A percentile compares a stretch with the other conserved stretches of the same genome.
These are phyloP conservation scores for Philotrypesis tridentata DNA, from an alignment of 1,140 invertebrate species.

Conservation along the genomic window DNA sequence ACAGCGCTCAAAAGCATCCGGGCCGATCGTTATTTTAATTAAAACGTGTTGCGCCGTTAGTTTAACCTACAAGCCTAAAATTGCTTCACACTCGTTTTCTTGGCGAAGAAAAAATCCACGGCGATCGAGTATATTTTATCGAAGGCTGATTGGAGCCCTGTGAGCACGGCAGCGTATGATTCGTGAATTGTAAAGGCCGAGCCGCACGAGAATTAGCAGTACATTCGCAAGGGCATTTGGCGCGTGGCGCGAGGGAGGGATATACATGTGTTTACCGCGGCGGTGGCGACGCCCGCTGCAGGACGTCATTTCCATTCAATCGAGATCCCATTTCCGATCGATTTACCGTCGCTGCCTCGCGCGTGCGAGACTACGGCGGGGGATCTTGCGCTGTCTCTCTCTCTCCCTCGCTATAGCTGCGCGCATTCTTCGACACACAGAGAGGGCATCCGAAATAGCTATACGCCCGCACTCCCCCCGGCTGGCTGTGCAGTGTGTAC, in stretches of 20 bases:
- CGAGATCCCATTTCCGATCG: conserved; percentile 64
- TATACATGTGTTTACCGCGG: conserved; percentile 58
- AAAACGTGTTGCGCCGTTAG: no score
- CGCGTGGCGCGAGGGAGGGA: conserved; percentile 40
- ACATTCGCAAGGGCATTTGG: conserved; percentile 10
- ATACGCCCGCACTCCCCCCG: no score
- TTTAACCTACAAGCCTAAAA: no score
- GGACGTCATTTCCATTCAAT: conserved; percentile 65
- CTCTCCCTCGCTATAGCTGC: background rate
- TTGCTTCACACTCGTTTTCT: no score
- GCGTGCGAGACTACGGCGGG: conserved; percentile 16
- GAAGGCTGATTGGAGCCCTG: background rate
- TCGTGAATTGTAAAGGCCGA: background rate
- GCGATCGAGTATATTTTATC: background rate
- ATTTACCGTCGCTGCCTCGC: conserved; percentile 27
- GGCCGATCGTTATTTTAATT: no score
- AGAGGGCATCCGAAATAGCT: background rate
- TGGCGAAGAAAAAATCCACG: background rate
- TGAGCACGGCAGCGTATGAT: background rate
- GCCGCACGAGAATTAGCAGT: conserved; percentile 5
- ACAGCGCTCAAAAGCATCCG: no score
- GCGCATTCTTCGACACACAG: conserved; percentile 8
- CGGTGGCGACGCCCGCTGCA: conserved; percentile 53
- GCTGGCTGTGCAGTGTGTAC: background rate
- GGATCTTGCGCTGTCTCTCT: conserved; percentile 1